Evolutionary conservation across 1,140 invertebrate genomes (phyloP), one percentile per base, ranked within the genome.

Genomic region (Sycophila sp.): DNA sequence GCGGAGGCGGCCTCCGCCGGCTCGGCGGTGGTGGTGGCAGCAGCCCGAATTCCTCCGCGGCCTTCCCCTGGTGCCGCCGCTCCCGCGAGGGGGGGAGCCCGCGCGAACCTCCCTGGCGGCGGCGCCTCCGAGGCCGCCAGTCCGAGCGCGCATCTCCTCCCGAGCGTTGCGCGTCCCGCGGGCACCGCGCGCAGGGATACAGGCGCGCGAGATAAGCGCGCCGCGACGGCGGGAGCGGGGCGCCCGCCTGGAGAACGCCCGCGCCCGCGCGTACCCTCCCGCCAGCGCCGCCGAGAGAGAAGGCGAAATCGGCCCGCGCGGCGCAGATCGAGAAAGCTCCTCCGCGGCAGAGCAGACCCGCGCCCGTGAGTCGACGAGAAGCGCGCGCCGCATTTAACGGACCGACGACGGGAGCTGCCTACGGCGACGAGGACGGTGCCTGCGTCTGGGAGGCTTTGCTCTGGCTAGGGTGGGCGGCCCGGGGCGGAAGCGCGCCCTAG

Each of bases 21-120:
- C 32, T 11, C n/a, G 17, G 53, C 28, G 38, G 17, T 56, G 64
- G 28, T 30, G 38, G 24, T 34, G 26, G 81, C 82, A 82, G 80
- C 77, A 80, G 75, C 78, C 80, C 78, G 80, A 80, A 83, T 85
- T 85, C 83, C 80, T 82, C 81, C 81, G 65, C 65, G 40, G n/a
- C 47, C 26, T 30, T 73, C 59, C 24, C 34, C 1, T 24, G 26
- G n/a, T 10, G 19, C 28, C 40, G 26, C 40, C 40, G 22, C 24
- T n/a, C n/a, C n/a, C n/a, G n/a, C n/a, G n/a, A 82, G 40, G 55
- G 26, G 45, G 30, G 5, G 19, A 45, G 49, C 7, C 10, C 8
- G 11, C 15, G 10, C 49, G 19, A 47, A 24, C 55, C 66, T 45
- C 47, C 59, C 38, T 24, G 68, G 26, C n/a, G n/a, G n/a, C n/a